A percentile compares a stretch with the other conserved stretches of the same genome.
These are phyloP conservation scores for Ennomos fuscantarius DNA, from an alignment of 2,888 invertebrate species.

Conservation along the genomic window DNA sequence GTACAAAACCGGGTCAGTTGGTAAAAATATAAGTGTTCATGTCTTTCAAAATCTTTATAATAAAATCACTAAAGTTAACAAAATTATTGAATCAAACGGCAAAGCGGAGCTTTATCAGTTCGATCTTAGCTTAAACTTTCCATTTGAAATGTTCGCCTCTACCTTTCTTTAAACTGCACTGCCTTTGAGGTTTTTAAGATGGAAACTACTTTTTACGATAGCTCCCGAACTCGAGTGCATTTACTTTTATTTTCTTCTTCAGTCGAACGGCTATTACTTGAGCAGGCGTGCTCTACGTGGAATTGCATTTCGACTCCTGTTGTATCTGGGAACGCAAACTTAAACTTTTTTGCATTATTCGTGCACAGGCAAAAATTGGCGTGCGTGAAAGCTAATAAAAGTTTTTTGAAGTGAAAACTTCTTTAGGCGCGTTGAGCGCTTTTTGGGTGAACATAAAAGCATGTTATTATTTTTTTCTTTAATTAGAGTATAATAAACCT, in stretches of 20 bases:
- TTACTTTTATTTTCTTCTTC: conserved; percentile 60
- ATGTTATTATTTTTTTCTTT: too few species aligned
- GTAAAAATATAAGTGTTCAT: too few species aligned
- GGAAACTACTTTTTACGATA: conserved; percentile 65
- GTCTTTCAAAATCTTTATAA: conserved; percentile 34
- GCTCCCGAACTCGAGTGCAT: conserved; percentile 53
- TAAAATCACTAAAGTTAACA: conserved; percentile 49
- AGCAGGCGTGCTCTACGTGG: conserved; percentile 29
- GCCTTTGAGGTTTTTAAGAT: conserved; percentile 73
- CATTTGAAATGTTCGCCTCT: conserved; percentile 64
- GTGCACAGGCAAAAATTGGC: conserved; percentile 36
- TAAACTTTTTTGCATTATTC: conserved; percentile 18
- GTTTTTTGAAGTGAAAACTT: background rate
- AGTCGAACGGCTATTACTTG: conserved; percentile 42
- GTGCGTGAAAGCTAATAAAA: conserved; percentile 27
- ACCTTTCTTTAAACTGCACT: conserved; percentile 70
- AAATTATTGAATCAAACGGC: conserved; percentile 50
- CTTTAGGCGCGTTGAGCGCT: too few species aligned
- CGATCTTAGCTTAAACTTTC: conserved; percentile 68
- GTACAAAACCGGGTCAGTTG: too few species aligned
- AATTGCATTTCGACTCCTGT: conserved; percentile 13
- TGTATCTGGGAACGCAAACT: conserved; percentile 29
- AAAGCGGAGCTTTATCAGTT: conserved; percentile 59
- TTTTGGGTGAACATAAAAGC: too few species aligned
- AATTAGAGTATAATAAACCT: too few species aligned